Conservation (phyloP, 2,113 vertebrate genomes). For the Macrotis lagotis region DNA sequence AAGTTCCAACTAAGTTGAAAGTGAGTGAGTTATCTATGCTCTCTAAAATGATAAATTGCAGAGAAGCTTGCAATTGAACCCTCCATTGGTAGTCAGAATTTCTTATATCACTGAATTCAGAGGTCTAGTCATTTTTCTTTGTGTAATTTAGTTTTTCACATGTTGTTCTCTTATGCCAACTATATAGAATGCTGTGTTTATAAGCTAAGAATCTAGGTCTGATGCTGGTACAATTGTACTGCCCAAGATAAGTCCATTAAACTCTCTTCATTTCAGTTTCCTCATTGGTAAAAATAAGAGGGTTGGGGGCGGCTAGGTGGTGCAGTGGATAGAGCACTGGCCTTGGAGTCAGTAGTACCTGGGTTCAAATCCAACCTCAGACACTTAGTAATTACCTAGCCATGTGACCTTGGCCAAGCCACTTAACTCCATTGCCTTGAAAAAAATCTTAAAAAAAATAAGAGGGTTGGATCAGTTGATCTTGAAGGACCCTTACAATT, state of each 20-base stretch:
- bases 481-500: neutral
- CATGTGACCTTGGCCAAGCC: too few species aligned
- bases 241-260: neutral
- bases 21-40: neutral
- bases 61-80: neutral
- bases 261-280: neutral
- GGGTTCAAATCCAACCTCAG: too few species aligned
- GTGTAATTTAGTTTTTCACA: neutral
- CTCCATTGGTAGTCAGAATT: neutral
- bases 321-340: too few species aligned
- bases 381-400: too few species aligned
- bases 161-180: neutral
- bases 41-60: neutral
- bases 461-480: neutral
- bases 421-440: too few species aligned
- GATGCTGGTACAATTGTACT: neutral
- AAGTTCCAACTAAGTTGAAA: neutral
- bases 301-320: too few species aligned
- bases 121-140: neutral
- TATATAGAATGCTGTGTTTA: neutral
- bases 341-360: too few species aligned
- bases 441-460: too few species aligned
- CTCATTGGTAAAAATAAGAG: neutral
- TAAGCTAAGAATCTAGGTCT: neutral
- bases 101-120: neutral